Evolutionary conservation across 1,140 invertebrate species (phyloP), one percentile per base, ranked within the genome.

Genomic region (Pseudomyrmex dendroicus): DNA sequence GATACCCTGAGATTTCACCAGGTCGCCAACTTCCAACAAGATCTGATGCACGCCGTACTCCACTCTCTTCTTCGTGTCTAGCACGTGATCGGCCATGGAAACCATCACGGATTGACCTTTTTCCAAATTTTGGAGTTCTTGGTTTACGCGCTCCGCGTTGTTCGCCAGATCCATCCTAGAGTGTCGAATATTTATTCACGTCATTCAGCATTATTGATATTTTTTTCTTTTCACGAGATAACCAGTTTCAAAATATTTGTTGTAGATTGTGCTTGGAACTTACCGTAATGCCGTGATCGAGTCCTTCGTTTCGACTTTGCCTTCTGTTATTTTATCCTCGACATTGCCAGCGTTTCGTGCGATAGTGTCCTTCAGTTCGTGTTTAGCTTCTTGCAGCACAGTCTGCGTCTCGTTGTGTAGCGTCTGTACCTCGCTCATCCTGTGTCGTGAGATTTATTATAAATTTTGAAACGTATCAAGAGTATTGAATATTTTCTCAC

Each of bases 1-100:
- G 59, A 95, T 95, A 5, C 96, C 94, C 89, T 97, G 96, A 10
- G 94, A 94, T 90, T 96, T 96, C 1, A 98, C 94, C 5, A 97
- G 90, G 63, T 97, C 96, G 4, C 96, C 95, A 25, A 98, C 95
- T 92, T 98, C 97, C n/a, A 96, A 91, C n/a, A 98, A 94, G 86
- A 98, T 97, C 92, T 98, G 97, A 89, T 98, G 96, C 0, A 98
- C 96, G 0, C 97, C 97, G 86, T 98, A 98, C 89, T 98, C 98
- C 1, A 98, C 95, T 20, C 97, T 95, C 80, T 97, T 96, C 92
- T 98, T 98, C 0, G 96, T 98, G 62, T 98, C 97, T 86, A 98
- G 91, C 4, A 98, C 97, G 88, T 97, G 96, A 93, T 98, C 97
- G 0, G 97, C 97, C 74, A 97, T 98, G 91, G 97, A 96, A 52